Conservation (phyloP, 2,888 invertebrate species). For the Acleris holmiana region DNA sequence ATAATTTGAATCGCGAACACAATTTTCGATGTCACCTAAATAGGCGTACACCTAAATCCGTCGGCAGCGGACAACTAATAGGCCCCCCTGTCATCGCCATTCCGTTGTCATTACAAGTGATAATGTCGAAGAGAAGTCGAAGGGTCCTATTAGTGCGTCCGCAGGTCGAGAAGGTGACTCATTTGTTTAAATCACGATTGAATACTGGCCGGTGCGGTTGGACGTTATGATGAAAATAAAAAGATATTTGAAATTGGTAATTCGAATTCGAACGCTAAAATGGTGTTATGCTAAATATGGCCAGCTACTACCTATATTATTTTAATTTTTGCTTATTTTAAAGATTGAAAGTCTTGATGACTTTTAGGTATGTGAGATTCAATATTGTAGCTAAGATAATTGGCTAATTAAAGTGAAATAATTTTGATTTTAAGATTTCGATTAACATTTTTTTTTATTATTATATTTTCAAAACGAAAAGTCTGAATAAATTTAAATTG, state of each 20-base stretch:
- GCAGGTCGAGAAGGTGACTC: conserved; percentile 39
- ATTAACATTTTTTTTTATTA: no score
- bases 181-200: conserved; percentile 29
- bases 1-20: conserved; percentile 54
- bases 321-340: neutral
- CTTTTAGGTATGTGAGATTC: no score
- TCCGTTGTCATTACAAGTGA: conserved; percentile 58
- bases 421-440: no score
- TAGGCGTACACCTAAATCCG: conserved; percentile 70
- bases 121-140: conserved; percentile 58
- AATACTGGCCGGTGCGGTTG: conserved; percentile 25
- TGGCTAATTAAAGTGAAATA: no score
- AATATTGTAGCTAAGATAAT: no score
- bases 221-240: conserved; percentile 28
- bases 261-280: conserved; percentile 6
- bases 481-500: no score
- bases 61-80: conserved; percentile 54
- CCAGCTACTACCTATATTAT: conserved; percentile 4
- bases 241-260: conserved; percentile 18
- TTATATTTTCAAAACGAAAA: no score
- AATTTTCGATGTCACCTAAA: conserved; percentile 66
- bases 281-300: conserved; percentile 19
- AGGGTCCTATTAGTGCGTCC: conserved; percentile 57
- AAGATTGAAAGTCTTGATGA: no score
- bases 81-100: conserved; percentile 56